A percentile compares a stretch with the other conserved stretches of the same genome.
phyloP scores from a whole-genome alignment of 2,113 vertebrate species.

The Petaurus breviceps region DNA sequence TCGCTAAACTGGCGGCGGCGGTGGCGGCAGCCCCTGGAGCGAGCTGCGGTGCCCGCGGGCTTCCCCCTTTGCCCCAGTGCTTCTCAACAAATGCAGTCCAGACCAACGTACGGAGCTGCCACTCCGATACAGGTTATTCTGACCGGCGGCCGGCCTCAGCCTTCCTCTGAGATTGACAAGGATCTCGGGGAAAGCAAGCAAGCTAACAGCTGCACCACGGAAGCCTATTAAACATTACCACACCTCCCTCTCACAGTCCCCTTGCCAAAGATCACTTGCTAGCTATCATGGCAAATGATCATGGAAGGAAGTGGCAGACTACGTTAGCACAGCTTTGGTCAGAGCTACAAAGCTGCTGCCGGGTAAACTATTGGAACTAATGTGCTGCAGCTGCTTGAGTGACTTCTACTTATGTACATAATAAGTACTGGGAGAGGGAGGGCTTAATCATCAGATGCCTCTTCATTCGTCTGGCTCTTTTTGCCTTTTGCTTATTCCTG shows the following conservation, averaged over 20 bases:
- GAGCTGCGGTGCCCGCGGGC: slow-evolving; percentile 69
- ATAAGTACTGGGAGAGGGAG: slow-evolving; percentile 78
- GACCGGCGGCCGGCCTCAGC: slow-evolving; percentile 71
- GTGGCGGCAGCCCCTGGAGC: background rate
- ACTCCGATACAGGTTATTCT: slow-evolving; percentile 71
- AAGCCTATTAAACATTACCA: slow-evolving; percentile 81
- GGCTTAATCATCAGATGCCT: slow-evolving; percentile 76
- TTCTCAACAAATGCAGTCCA: slow-evolving; percentile 38
- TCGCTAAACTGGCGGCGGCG: slow-evolving; percentile 60
- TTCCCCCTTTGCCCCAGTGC: slow-evolving; percentile 64
- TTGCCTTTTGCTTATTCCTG: slow-evolving; percentile 74
- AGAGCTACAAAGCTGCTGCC: slow-evolving; percentile 80
- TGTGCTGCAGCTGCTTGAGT: slow-evolving; percentile 83
- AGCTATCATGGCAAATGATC: slow-evolving; percentile 77
- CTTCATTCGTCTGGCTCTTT: slow-evolving; percentile 67
- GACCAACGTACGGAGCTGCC: slow-evolving; percentile 57
- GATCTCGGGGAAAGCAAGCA: slow-evolving; percentile 80
- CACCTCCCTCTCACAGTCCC: slow-evolving; percentile 69
- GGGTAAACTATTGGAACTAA: slow-evolving; percentile 87
- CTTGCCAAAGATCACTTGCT: slow-evolving; percentile 80
- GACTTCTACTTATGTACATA: slow-evolving; percentile 85
- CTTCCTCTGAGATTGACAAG: slow-evolving; percentile 68
- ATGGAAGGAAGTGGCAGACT: slow-evolving; percentile 77
- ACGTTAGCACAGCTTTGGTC: slow-evolving; percentile 74
- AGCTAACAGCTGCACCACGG: slow-evolving; percentile 76